Percentiles rank a stretch among this genome's conserved stretches.
These are phyloP conservation scores for Hydrozoanthus tunicans DNA, from an alignment of 64 coral and sea anemone species.

Conservation along the genomic window DNA sequence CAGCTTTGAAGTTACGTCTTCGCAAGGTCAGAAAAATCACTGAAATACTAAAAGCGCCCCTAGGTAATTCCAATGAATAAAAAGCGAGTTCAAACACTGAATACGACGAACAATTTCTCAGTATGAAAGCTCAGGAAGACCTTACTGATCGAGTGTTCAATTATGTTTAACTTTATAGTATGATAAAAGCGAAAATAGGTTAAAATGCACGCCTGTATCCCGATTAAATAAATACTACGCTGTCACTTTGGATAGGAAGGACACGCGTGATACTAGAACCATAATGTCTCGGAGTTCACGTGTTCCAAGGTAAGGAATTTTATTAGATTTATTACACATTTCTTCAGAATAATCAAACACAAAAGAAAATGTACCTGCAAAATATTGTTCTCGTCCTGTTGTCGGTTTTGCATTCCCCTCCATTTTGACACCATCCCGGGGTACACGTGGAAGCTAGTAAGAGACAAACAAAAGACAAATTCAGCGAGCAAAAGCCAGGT, in stretches of 20 bases:
- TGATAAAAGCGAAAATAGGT: constrained; percentile 32
- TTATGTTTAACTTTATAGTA: not conserved
- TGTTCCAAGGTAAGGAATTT: constrained; percentile 12
- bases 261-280: not conserved
- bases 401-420: constrained; percentile 8
- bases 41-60: not conserved
- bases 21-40: not conserved
- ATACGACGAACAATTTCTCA: not conserved
- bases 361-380: constrained; percentile 56
- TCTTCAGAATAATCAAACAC: constrained; percentile 5
- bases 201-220: constrained; percentile 33
- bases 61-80: not conserved
- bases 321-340: not conserved
- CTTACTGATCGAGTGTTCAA: not conserved
- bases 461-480: constrained; percentile 57
- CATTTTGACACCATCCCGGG: constrained; percentile 40
- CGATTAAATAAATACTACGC: constrained; percentile 37
- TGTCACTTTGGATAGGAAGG: constrained; percentile 23
- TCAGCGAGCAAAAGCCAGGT: constrained; percentile 49
- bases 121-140: not conserved
- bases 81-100: not conserved
- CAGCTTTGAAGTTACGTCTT: constrained; percentile 31
- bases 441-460: constrained; percentile 58
- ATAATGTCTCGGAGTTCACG: constrained; percentile 7
- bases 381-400: constrained; percentile 1